These are phyloP conservation scores for Daktulosphaira vitifoliae DNA, from an alignment of 1,140 invertebrate species.

Conservation along the genomic window DNA sequence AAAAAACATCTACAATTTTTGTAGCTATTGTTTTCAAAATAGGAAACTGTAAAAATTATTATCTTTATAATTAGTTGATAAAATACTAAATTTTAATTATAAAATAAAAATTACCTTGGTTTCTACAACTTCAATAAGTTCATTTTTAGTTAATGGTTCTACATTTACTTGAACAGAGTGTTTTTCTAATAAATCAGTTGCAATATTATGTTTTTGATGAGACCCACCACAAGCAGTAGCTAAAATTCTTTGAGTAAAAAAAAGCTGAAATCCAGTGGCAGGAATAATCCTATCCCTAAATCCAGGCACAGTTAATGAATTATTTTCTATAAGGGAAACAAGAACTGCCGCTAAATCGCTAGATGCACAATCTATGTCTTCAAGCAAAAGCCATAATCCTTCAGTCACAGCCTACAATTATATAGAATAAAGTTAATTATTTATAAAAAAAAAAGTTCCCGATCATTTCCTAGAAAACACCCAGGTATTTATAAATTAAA, in stretches of 20 bases:
- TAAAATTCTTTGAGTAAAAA: conserved; percentile 73
- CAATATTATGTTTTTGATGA: conserved; percentile 55
- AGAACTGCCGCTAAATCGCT: conserved; percentile 86
- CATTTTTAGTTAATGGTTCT: conserved; percentile 63
- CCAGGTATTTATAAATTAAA: too few relatives aligned
- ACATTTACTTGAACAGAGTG: conserved; percentile 73
- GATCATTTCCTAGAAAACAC: too few relatives aligned
- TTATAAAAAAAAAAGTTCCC: too few relatives aligned
- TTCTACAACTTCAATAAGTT: conserved; percentile 60
- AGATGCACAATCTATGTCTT: conserved; percentile 91
- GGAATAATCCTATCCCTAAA: conserved; percentile 71
- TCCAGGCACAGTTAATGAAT: conserved; percentile 73
- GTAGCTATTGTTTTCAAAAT: conserved; percentile 61
- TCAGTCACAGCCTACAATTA: conserved; percentile 65
- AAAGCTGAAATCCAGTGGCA: conserved; percentile 78
- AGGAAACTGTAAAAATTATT: conserved; percentile 58
- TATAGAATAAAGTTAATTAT: too few relatives aligned
- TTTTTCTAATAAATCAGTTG: conserved; percentile 63
- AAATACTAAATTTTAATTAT: neutral
- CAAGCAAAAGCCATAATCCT: conserved; percentile 87
- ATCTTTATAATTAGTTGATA: neutral
- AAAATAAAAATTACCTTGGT: conserved; percentile 40
- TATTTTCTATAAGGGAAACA: conserved; percentile 73
- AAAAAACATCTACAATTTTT: conserved; percentile 75
- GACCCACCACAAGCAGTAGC: conserved; percentile 48